Conservation (phyloP, 2,113 vertebrate genomes). For the Himantopus leucocephalus region DNA sequence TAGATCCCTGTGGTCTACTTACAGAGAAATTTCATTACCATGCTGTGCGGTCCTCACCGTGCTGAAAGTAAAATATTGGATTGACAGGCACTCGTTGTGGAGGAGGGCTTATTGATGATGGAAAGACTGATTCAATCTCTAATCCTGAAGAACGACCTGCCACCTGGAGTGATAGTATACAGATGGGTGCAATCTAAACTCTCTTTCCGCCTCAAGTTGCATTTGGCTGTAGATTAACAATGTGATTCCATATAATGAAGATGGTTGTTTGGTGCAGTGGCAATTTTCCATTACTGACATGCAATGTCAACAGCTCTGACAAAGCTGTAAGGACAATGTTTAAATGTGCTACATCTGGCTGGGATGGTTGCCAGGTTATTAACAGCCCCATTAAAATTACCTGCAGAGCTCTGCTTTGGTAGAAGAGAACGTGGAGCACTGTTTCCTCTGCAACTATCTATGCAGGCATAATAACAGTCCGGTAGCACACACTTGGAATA, state of each 20-base stretch:
- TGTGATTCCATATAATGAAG: constrained; percentile 70
- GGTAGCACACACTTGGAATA: not conserved
- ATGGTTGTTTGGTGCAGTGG: constrained; percentile 64
- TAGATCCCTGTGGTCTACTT: constrained; percentile 60
- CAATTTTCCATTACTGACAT: constrained; percentile 70
- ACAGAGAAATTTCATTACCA: constrained; percentile 69
- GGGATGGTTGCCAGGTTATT: constrained; percentile 64
- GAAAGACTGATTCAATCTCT: constrained; percentile 75
- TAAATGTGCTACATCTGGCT: constrained; percentile 66
- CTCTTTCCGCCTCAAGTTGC: constrained; percentile 61
- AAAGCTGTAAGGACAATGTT: constrained; percentile 64
- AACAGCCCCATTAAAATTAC: constrained; percentile 71
- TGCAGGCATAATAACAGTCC: not conserved
- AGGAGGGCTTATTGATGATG: constrained; percentile 70
- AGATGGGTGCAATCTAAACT: constrained; percentile 72
- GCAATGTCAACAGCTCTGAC: constrained; percentile 65
- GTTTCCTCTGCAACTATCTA: not conserved
- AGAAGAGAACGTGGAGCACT: not conserved
- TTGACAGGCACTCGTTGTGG: constrained; percentile 66
- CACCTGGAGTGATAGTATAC: constrained; percentile 72
- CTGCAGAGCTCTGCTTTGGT: constrained; percentile 38
- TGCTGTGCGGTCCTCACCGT: constrained; percentile 58
- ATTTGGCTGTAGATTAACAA: constrained; percentile 72
- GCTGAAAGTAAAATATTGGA: constrained; percentile 70
- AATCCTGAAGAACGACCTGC: constrained; percentile 76